Evolutionary conservation across 2,113 vertebrate genomes (phyloP).

Genomic region (Vombatus ursinus): DNA sequence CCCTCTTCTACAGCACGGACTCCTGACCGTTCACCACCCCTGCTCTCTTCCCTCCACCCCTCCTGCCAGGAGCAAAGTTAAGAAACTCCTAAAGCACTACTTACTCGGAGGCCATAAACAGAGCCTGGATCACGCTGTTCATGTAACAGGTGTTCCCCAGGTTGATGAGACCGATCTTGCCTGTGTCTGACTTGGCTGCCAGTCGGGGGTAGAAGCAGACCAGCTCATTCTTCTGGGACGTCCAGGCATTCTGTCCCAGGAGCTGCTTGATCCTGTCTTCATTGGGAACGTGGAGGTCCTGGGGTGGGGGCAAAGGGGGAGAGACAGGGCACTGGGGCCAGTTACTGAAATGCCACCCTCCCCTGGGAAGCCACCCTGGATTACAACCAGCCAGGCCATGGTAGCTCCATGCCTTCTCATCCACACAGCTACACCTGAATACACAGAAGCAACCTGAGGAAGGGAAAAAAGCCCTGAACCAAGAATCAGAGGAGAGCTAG

Average conservation of each 20-base stretch:
- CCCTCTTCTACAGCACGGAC: neutral
- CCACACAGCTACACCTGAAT: neutral
- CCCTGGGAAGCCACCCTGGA: constrained; percentile 24
- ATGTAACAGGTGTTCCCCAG: constrained; percentile 91
- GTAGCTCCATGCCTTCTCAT: neutral
- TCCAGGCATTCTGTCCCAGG: constrained; percentile 88
- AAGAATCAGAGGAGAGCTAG: neutral
- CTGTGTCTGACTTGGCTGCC: constrained; percentile 87
- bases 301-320: constrained; percentile 8
- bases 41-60: neutral
- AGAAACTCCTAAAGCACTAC: constrained; percentile 59
- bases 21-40: neutral
- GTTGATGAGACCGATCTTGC: constrained; percentile 89
- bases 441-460: neutral
- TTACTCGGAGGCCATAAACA: constrained; percentile 91
- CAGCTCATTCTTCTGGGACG: constrained; percentile 86
- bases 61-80: neutral
- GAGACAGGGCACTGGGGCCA: neutral
- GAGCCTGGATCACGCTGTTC: constrained; percentile 89
- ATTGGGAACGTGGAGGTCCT: constrained; percentile 87
- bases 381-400: neutral
- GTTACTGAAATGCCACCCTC: neutral
- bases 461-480: neutral
- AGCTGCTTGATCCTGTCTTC: constrained; percentile 89
- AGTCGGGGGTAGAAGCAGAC: constrained; percentile 86